Conservation (phyloP, 37 sponge, comb jelly and placozoan genomes). For the Haliclona indistincta region DNA sequence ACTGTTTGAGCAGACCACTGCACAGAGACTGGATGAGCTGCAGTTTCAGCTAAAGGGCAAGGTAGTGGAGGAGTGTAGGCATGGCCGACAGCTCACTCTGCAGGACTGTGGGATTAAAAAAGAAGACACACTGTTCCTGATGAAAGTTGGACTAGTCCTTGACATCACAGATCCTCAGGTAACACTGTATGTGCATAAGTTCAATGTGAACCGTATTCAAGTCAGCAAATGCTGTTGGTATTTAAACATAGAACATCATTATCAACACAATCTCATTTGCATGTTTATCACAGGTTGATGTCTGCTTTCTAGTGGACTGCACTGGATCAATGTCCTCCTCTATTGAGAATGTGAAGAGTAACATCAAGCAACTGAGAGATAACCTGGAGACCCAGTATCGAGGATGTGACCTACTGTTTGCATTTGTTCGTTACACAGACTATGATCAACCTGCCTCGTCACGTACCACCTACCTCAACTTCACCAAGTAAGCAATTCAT, state of each 20-base stretch:
- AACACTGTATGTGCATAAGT: background rate
- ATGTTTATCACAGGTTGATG: conserved; percentile 73
- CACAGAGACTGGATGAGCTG: conserved; percentile 22
- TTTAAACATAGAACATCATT: background rate
- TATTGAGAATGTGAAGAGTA: conserved; percentile 75
- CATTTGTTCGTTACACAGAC: conserved; percentile 85
- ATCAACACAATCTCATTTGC: background rate
- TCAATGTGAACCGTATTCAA: background rate
- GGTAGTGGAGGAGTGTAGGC: conserved; percentile 25
- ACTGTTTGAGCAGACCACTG: conserved; percentile 10
- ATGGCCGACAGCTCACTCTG: conserved; percentile 39
- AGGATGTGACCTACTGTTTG: conserved; percentile 66
- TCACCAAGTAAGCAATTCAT: conserved; percentile 46
- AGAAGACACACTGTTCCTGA: conserved; percentile 39
- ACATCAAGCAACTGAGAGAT: conserved; percentile 47
- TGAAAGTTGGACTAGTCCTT: conserved; percentile 44
- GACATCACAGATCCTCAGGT: conserved; percentile 68
- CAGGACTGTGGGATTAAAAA: conserved; percentile 35
- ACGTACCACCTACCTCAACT: conserved; percentile 64
- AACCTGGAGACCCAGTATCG: conserved; percentile 40
- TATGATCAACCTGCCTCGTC: conserved; percentile 58
- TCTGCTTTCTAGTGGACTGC: conserved; percentile 79
- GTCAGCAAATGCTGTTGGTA: background rate
- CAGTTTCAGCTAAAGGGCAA: conserved; percentile 29
- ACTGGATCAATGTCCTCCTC: conserved; percentile 67